phyloP scores from a whole-genome alignment of 2,888 invertebrate genomes.

The Cactoblastis cactorum region DNA sequence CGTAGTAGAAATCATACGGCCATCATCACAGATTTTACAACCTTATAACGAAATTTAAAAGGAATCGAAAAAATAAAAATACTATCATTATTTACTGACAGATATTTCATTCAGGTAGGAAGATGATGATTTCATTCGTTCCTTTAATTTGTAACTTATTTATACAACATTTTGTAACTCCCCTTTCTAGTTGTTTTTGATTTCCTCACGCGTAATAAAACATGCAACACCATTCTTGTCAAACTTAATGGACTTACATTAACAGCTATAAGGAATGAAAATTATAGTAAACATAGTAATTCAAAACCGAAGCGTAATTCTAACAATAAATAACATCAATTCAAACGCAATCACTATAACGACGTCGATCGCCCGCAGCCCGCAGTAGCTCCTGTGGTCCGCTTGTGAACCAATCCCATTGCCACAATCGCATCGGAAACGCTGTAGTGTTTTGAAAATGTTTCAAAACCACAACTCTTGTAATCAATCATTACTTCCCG shows the following conservation, averaged over 20 bases:
- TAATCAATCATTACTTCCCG: constrained; percentile 36
- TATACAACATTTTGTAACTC: too few relatives aligned
- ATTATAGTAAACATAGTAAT: background rate
- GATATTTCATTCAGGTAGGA: too few relatives aligned
- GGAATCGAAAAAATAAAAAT: too few relatives aligned
- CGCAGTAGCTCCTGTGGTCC: constrained; percentile 30
- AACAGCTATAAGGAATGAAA: background rate
- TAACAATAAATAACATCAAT: constrained; percentile 50
- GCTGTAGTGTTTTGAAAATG: constrained; percentile 32
- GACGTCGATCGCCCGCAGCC: constrained; percentile 44
- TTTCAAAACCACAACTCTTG: constrained; percentile 47
- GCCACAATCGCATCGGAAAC: constrained; percentile 26
- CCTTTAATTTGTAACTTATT: too few relatives aligned
- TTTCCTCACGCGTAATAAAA: too few relatives aligned
- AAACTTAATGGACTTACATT: background rate
- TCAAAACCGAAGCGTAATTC: constrained; percentile 28
- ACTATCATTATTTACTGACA: too few relatives aligned
- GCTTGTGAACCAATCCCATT: constrained; percentile 48
- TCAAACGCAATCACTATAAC: constrained; percentile 61
- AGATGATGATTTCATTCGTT: too few relatives aligned
- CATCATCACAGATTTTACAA: too few relatives aligned
- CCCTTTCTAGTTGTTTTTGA: too few relatives aligned
- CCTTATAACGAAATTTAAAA: too few relatives aligned
- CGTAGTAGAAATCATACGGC: too few relatives aligned
- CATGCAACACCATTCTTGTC: background rate